phyloP scores from a whole-genome alignment of 2,888 invertebrate genomes.

The Synergus itoensis region DNA sequence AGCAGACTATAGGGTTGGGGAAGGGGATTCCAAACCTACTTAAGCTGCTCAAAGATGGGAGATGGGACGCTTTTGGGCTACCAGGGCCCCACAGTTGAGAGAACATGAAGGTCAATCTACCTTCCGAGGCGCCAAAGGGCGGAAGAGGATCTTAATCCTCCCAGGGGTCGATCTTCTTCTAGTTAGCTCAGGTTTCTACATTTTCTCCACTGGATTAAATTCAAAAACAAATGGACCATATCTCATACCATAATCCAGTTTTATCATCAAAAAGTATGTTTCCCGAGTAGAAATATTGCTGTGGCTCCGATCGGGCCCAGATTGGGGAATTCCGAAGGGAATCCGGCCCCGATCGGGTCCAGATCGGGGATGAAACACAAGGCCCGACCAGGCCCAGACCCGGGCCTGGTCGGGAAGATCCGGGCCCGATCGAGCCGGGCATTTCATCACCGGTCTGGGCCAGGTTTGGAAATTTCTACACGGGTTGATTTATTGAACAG shows the following conservation, averaged over 20 bases:
- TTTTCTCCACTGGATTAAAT: constrained; percentile 36
- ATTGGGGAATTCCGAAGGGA: too few species aligned
- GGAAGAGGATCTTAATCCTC: constrained; percentile 66
- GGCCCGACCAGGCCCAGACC: too few species aligned
- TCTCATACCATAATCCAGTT: neutral
- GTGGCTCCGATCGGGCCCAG: too few species aligned
- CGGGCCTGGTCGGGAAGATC: too few species aligned
- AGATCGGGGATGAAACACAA: too few species aligned
- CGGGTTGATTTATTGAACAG: too few species aligned
- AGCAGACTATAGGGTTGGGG: neutral
- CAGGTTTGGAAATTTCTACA: too few species aligned
- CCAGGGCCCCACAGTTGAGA: constrained; percentile 46
- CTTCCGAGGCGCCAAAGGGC: constrained; percentile 60
- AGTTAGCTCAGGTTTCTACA: constrained; percentile 18
- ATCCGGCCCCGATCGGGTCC: too few species aligned
- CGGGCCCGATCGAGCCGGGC: too few species aligned
- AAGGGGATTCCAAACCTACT: constrained; percentile 21
- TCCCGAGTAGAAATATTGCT: too few species aligned
- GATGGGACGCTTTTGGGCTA: constrained; percentile 45
- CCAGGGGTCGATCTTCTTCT: constrained; percentile 46
- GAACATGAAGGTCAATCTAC: constrained; percentile 68
- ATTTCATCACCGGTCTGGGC: too few species aligned
- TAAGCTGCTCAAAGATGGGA: constrained; percentile 45
- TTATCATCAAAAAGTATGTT: neutral
- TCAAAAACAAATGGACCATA: constrained; percentile 38